Conservation (phyloP, 2,797 vertebrate species). For the Sebastes itinus region DNA sequence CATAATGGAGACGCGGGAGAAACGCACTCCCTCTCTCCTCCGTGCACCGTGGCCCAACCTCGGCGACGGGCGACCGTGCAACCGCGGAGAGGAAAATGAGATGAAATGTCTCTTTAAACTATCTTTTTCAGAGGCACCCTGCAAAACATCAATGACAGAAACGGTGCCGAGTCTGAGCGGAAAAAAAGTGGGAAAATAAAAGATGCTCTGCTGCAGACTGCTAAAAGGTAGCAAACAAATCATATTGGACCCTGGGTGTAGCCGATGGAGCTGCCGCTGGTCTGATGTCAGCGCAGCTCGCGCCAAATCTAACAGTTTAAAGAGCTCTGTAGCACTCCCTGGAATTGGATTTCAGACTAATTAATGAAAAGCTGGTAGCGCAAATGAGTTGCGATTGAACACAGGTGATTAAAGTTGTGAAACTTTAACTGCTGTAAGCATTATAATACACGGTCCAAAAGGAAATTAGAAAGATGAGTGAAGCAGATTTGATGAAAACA, state of each 20-base stretch:
- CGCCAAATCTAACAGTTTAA: background rate
- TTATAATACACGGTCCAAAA: background rate
- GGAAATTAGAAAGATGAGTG: background rate
- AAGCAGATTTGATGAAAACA: background rate
- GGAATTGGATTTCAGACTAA: conserved; percentile 1
- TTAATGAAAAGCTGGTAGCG: background rate
- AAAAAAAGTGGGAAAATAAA: background rate
- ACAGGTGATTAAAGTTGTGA: background rate
- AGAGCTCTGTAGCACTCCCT: background rate
- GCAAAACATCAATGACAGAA: conserved; percentile 15
- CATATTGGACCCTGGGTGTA: background rate
- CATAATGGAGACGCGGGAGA: conserved; percentile 14
- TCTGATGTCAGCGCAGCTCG: conserved; percentile 4
- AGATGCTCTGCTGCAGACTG: background rate
- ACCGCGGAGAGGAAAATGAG: conserved; percentile 27
- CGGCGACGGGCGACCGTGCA: background rate
- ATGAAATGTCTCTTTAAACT: conserved; percentile 45
- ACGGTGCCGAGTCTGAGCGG: background rate
- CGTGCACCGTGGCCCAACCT: background rate
- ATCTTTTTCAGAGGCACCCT: conserved; percentile 9
- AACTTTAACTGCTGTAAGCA: background rate
- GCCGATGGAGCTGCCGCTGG: background rate
- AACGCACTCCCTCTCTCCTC: conserved; percentile 1
- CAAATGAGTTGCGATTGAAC: background rate
- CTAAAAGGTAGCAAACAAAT: conserved; percentile 20